Conservation (phyloP, 2,888 invertebrate species). For the Plebejus anna region DNA sequence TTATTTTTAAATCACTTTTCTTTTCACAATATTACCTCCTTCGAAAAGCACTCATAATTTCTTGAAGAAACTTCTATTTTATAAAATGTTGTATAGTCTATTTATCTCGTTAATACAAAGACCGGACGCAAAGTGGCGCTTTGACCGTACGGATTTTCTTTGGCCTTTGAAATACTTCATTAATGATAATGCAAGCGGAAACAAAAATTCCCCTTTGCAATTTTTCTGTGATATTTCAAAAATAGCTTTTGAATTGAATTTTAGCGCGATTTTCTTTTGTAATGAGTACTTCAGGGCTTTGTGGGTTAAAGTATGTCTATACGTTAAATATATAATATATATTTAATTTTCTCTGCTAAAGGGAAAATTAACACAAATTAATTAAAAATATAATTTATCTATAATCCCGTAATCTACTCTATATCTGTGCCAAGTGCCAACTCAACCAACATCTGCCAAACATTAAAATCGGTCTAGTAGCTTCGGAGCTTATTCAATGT, state of each 20-base stretch:
- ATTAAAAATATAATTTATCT: not conserved
- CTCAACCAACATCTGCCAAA: not conserved
- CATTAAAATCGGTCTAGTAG: not conserved
- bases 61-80: conserved; percentile 12
- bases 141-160: conserved; percentile 28
- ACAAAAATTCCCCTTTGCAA: conserved; percentile 29
- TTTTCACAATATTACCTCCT: not conserved
- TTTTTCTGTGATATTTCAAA: conserved; percentile 28
- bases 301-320: not conserved
- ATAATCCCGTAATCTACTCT: no score
- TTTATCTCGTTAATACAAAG: conserved; percentile 29
- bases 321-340: not conserved
- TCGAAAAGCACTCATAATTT: conserved; percentile 4
- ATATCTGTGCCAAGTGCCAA: not conserved
- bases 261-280: conserved; percentile 19
- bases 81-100: conserved; percentile 17
- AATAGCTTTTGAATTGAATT: conserved; percentile 29
- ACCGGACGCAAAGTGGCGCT: conserved; percentile 28
- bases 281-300: not conserved
- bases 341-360: no score
- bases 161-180: conserved; percentile 30
- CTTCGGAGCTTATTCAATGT: not conserved
- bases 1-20: not conserved
- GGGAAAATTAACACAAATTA: not conserved
- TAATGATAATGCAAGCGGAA: conserved; percentile 31